phyloP scores from a whole-genome alignment of 2,888 invertebrate genomes.

The Linyphia triangularis region DNA sequence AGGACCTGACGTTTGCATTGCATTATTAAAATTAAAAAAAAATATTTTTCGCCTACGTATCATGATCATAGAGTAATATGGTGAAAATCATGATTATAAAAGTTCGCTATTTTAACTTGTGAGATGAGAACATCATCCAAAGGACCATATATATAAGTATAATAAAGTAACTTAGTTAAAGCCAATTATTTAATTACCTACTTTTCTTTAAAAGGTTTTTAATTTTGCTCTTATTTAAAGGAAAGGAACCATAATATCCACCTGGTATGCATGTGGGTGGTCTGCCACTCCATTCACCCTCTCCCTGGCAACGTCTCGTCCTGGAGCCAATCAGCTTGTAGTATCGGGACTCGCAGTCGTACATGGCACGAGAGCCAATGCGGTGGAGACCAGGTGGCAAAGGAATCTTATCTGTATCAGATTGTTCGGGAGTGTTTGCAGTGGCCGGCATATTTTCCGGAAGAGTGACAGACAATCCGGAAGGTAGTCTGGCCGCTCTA shows the following conservation, averaged over 20 bases:
- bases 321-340: conserved; percentile 76
- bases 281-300: conserved; percentile 76
- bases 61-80: too few relatives aligned
- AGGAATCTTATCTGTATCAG: conserved; percentile 12
- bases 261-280: conserved; percentile 76
- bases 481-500: conserved; percentile 58
- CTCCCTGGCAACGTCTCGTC: conserved; percentile 74
- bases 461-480: conserved; percentile 35
- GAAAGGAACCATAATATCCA: conserved; percentile 1
- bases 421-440: neutral
- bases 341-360: conserved; percentile 76
- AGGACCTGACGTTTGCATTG: too few relatives aligned
- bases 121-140: too few relatives aligned
- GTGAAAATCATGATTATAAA: too few relatives aligned
- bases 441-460: neutral
- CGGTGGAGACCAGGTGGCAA: conserved; percentile 73
- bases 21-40: too few relatives aligned
- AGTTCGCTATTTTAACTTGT: too few relatives aligned
- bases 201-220: too few relatives aligned
- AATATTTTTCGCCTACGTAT: too few relatives aligned
- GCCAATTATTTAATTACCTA: too few relatives aligned
- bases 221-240: too few relatives aligned
- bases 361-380: conserved; percentile 74
- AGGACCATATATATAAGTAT: too few relatives aligned
- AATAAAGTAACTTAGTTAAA: too few relatives aligned